phyloP scores from a whole-genome alignment of 30 jellyfish, hydroid and myxozoan genomes.

The Chironex yamaguchii region DNA sequence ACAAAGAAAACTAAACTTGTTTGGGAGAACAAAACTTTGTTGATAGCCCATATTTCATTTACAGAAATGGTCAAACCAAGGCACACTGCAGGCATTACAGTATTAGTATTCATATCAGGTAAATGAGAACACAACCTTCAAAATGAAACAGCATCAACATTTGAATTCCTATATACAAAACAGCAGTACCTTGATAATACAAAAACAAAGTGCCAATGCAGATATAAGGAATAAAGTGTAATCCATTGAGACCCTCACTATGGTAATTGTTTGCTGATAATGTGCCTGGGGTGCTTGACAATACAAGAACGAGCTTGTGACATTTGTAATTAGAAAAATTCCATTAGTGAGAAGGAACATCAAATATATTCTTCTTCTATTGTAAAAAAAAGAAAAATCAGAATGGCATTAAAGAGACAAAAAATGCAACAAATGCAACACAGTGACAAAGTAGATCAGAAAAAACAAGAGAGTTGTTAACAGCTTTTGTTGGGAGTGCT shows the following conservation, averaged over 20 bases:
- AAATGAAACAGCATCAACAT: too few relatives aligned
- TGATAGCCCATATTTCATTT: too few relatives aligned
- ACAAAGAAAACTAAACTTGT: too few relatives aligned
- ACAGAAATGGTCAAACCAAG: too few relatives aligned
- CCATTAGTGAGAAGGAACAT: conserved; percentile 65
- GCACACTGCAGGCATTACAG: too few relatives aligned
- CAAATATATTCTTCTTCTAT: conserved; percentile 64
- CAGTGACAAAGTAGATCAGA: background rate
- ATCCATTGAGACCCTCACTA: conserved; percentile 88
- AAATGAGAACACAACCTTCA: too few relatives aligned
- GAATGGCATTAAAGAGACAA: background rate
- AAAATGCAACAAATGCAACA: background rate
- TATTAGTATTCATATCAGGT: too few relatives aligned
- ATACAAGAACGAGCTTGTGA: conserved; percentile 80
- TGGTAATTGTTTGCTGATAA: conserved; percentile 80
- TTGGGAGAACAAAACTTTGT: too few relatives aligned
- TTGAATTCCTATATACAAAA: too few relatives aligned
- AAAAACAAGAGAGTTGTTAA: background rate
- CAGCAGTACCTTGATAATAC: conserved; percentile 97
- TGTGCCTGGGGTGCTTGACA: conserved; percentile 77
- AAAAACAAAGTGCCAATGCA: conserved; percentile 88
- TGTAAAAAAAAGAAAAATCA: background rate
- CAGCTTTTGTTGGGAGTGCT: background rate
- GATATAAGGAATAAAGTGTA: conserved; percentile 86
- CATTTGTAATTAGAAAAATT: conserved; percentile 77